These are phyloP conservation scores for Camelus bactrianus DNA, from an alignment of 2,113 vertebrate species.

Conservation along the genomic window DNA sequence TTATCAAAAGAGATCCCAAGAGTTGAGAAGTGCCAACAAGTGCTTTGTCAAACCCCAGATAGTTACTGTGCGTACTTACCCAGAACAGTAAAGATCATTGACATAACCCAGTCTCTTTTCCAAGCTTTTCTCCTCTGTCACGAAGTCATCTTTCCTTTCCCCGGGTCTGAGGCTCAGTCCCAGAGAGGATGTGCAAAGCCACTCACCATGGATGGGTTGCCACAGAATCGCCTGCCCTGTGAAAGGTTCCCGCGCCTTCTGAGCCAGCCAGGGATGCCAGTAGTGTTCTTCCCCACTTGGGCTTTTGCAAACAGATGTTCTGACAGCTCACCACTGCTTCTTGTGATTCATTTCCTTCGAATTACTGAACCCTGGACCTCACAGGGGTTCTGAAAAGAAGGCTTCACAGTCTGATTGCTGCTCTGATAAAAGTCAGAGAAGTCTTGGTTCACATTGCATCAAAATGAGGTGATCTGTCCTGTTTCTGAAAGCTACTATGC, in stretches of 20 bases:
- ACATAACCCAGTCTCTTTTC: background rate
- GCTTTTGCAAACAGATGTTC: conserved; percentile 67
- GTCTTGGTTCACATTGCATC: background rate
- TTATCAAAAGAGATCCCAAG: background rate
- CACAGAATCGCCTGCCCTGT: background rate
- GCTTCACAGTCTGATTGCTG: conserved; percentile 32
- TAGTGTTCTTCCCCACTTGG: background rate
- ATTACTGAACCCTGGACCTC: conserved; percentile 19
- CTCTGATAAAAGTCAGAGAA: conserved; percentile 44
- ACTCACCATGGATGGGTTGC: background rate
- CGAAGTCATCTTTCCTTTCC: background rate
- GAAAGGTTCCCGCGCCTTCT: background rate
- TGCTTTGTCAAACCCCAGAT: background rate
- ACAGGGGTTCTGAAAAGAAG: background rate
- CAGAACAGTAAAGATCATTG: background rate
- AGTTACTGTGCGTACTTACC: background rate
- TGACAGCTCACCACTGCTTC: conserved; percentile 61
- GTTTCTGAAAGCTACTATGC: conserved; percentile 11
- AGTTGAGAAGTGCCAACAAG: background rate
- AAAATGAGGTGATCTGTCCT: background rate
- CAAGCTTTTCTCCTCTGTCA: background rate
- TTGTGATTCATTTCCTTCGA: conserved; percentile 62
- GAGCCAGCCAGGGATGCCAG: background rate
- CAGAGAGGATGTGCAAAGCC: background rate
- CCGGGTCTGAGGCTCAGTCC: background rate